Conservation (phyloP, 1,140 invertebrate genomes). For the Eumeta japonica region DNA sequence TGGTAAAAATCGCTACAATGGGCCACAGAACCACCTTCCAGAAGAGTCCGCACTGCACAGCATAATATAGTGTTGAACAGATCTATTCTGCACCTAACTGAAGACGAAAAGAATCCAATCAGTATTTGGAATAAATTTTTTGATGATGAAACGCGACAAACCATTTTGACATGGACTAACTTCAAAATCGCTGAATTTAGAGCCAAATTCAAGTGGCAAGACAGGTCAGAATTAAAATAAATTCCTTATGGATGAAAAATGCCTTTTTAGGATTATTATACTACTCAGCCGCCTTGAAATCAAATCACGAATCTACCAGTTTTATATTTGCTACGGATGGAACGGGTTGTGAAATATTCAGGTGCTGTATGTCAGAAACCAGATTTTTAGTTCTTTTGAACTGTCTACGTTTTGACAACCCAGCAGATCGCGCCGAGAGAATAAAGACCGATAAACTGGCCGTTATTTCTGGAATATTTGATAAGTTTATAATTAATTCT, state of each 20-base stretch:
- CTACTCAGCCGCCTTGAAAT: too few relatives aligned
- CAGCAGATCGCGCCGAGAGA: neutral
- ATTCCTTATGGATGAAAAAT: too few relatives aligned
- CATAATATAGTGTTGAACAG: neutral
- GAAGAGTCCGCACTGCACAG: neutral
- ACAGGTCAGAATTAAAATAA: too few relatives aligned
- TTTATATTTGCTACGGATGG: slow-evolving; percentile 15
- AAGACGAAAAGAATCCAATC: too few relatives aligned
- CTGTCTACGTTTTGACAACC: slow-evolving; percentile 4
- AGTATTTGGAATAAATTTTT: too few relatives aligned
- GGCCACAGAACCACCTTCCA: slow-evolving; percentile 1
- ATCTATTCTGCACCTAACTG: too few relatives aligned
- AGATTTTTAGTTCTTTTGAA: slow-evolving; percentile 8
- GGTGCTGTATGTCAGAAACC: slow-evolving; percentile 10
- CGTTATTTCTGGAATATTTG: slow-evolving; percentile 1
- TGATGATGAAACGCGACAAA: too few relatives aligned
- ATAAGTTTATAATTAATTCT: slow-evolving; percentile 4
- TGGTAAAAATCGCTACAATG: slow-evolving; percentile 1
- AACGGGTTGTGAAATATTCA: slow-evolving; percentile 13
- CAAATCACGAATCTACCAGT: too few relatives aligned
- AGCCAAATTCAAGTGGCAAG: too few relatives aligned
- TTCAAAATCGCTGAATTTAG: too few relatives aligned
- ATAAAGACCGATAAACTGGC: slow-evolving; percentile 5
- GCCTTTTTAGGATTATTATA: too few relatives aligned
- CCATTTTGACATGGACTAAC: too few relatives aligned